Evolutionary conservation across 2,888 invertebrate species (phyloP).

Genomic region (Meteorus colon): DNA sequence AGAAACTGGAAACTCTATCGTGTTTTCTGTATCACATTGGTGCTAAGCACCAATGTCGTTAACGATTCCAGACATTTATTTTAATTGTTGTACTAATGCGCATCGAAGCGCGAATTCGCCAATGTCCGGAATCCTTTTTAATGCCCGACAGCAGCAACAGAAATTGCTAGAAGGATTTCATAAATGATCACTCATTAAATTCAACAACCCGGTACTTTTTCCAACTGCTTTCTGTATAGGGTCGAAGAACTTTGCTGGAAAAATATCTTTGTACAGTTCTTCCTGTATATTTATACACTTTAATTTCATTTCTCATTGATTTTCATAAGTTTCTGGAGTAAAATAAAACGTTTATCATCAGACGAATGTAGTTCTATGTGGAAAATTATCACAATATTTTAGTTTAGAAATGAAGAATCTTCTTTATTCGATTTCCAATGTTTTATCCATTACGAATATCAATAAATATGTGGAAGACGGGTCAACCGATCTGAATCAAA

Average conservation of each 20-base stretch:
- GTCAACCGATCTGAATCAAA: not conserved
- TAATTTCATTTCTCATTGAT: not conserved
- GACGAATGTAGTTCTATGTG: not conserved
- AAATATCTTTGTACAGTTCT: not conserved
- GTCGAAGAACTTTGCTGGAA: slow-evolving; percentile 18
- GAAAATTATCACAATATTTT: not conserved
- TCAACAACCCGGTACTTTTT: slow-evolving; percentile 29
- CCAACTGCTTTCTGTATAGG: slow-evolving; percentile 18
- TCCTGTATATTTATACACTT: slow-evolving; percentile 21
- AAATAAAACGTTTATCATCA: not conserved
- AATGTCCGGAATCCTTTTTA: slow-evolving; percentile 42
- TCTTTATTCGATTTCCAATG: not conserved
- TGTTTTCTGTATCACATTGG: slow-evolving; percentile 43
- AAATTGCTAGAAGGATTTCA: slow-evolving; percentile 46
- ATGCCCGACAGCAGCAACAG: slow-evolving; percentile 35
- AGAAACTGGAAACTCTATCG: slow-evolving; percentile 39
- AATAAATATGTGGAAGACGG: not conserved
- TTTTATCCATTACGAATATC: not conserved
- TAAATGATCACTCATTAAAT: slow-evolving; percentile 49
- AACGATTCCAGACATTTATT: slow-evolving; percentile 62
- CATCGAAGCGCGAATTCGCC: slow-evolving; percentile 59
- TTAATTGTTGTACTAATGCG: slow-evolving; percentile 67
- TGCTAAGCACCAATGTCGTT: slow-evolving; percentile 66
- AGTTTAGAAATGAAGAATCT: not conserved
- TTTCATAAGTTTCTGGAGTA: not conserved